phyloP scores from a whole-genome alignment of 2,888 invertebrate genomes.

The Azorinus chamasolen region DNA sequence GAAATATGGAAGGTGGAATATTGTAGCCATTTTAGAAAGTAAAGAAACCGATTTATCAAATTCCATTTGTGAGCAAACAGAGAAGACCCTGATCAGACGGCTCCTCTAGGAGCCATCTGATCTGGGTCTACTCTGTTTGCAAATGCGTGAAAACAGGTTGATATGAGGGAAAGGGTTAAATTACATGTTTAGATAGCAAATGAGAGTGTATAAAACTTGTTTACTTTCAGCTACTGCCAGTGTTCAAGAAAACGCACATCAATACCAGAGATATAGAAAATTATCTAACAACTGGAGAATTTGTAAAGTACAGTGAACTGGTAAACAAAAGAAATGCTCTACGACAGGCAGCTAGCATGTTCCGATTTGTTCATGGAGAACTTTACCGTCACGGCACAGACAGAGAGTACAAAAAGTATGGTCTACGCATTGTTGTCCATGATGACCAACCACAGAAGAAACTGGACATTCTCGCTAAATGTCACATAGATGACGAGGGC shows the following conservation, averaged over 20 bases:
- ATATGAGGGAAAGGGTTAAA: too few relatives aligned
- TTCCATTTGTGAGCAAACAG: too few relatives aligned
- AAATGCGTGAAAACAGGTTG: too few relatives aligned
- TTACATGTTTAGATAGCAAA: too few relatives aligned
- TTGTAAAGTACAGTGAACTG: constrained; percentile 33
- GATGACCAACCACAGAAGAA: constrained; percentile 54
- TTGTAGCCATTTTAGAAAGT: too few relatives aligned
- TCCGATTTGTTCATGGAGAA: constrained; percentile 41
- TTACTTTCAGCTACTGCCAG: constrained; percentile 29
- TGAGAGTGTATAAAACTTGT: too few relatives aligned
- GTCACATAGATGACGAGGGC: constrained; percentile 41
- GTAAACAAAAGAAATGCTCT: constrained; percentile 54
- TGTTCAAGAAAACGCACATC: constrained; percentile 49
- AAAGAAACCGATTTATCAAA: too few relatives aligned
- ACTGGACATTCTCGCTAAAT: constrained; percentile 44
- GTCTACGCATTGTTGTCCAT: constrained; percentile 50
- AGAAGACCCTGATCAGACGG: too few relatives aligned
- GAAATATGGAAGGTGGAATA: too few relatives aligned
- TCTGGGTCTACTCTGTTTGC: too few relatives aligned
- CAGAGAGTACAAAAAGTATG: constrained; percentile 43
- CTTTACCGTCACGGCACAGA: constrained; percentile 52
- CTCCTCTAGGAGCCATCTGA: too few relatives aligned
- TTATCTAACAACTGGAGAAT: constrained; percentile 24
- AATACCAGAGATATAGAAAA: constrained; percentile 42
- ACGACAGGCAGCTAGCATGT: constrained; percentile 41